phyloP scores from a whole-genome alignment of 2,888 invertebrate genomes.

The Pseudolycoriella hygida region DNA sequence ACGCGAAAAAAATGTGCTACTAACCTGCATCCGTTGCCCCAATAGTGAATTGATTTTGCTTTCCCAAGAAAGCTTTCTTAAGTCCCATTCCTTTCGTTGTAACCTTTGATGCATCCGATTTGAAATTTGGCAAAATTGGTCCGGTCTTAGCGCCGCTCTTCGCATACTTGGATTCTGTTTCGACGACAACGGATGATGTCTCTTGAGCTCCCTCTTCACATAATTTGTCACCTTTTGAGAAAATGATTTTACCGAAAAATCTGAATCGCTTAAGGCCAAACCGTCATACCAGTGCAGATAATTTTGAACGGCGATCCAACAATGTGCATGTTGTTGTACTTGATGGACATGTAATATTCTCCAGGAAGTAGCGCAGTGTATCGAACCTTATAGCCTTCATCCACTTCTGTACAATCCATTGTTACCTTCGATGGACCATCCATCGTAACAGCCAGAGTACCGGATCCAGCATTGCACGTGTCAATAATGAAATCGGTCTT shows the following conservation, averaged over 20 bases:
- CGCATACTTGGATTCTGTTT: slow-evolving; percentile 77
- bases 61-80: slow-evolving; percentile 85
- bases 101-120: slow-evolving; percentile 84
- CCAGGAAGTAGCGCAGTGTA: slow-evolving; percentile 93
- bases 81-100: slow-evolving; percentile 88
- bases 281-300: slow-evolving; percentile 43
- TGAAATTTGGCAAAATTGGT: slow-evolving; percentile 69
- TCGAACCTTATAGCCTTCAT: slow-evolving; percentile 93
- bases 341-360: slow-evolving; percentile 90
- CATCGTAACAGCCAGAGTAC: slow-evolving; percentile 84
- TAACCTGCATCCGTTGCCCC: slow-evolving; percentile 81
- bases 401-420: slow-evolving; percentile 93
- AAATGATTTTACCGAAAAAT: too few relatives aligned
- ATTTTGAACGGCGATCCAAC: slow-evolving; percentile 95
- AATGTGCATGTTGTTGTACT: slow-evolving; percentile 92
- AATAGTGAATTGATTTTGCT: slow-evolving; percentile 87
- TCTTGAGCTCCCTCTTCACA: slow-evolving; percentile 86
- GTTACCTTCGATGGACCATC: slow-evolving; percentile 96
- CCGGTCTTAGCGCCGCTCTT: slow-evolving; percentile 49
- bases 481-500: slow-evolving; percentile 93
- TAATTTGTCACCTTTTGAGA: slow-evolving; percentile 53
- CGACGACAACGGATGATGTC: slow-evolving; percentile 83
- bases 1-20: too few relatives aligned
- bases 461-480: slow-evolving; percentile 90
- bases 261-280: too few relatives aligned